Conservation (phyloP, 2,888 invertebrate species). For the Eretmocerus hayati region DNA sequence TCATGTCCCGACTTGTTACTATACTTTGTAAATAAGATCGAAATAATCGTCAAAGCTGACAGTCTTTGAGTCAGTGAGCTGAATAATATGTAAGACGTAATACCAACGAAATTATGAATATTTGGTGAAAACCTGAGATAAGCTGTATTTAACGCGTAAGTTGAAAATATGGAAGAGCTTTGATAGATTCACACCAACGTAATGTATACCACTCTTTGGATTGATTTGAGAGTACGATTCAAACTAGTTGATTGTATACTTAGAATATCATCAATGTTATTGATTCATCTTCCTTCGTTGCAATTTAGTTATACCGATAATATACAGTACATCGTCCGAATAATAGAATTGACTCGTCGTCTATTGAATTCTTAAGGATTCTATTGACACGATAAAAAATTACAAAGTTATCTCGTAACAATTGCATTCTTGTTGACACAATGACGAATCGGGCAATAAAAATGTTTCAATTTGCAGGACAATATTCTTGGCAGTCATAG, state of each 20-base stretch:
- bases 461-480: too few relatives aligned
- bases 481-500: conserved; percentile 19
- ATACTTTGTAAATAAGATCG: conserved; percentile 18
- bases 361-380: conserved; percentile 15
- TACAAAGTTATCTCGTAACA: conserved; percentile 20
- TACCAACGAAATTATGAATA: conserved; percentile 3
- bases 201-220: background rate
- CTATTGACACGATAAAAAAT: conserved; percentile 22
- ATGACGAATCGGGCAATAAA: too few relatives aligned
- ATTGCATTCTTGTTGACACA: too few relatives aligned
- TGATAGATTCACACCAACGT: conserved; percentile 1
- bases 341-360: too few relatives aligned
- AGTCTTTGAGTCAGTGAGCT: conserved; percentile 17
- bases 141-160: conserved; percentile 1
- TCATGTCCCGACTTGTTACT: conserved; percentile 1
- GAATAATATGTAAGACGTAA: conserved; percentile 2
- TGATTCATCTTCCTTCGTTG: conserved; percentile 1
- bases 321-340: too few relatives aligned
- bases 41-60: conserved; percentile 21
- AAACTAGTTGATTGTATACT: conserved; percentile 1
- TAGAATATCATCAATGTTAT: conserved; percentile 6
- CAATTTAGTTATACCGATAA: too few relatives aligned
- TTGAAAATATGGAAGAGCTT: conserved; percentile 15
- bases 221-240: conserved; percentile 3
- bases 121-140: too few relatives aligned